phyloP scores from a whole-genome alignment of 2,888 invertebrate species.

The Yponomeuta evonymella region DNA sequence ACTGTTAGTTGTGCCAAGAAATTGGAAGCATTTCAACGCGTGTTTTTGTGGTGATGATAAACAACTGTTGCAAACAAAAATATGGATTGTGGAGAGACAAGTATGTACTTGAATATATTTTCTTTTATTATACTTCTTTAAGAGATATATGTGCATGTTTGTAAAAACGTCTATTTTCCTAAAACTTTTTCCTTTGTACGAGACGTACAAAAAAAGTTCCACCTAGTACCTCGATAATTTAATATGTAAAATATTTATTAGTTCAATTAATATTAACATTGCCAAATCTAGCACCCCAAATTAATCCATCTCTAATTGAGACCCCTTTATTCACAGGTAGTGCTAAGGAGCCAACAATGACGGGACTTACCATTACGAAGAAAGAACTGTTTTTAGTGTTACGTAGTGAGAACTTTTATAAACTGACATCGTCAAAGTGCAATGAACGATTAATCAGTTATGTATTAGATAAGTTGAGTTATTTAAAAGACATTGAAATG shows the following conservation, averaged over 20 bases:
- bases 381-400: constrained; percentile 3
- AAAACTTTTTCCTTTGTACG: constrained; percentile 1
- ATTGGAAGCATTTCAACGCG: constrained; percentile 9
- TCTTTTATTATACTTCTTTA: constrained; percentile 7
- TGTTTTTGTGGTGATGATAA: constrained; percentile 6
- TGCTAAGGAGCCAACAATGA: constrained; percentile 7
- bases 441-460: no score
- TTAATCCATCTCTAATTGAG: constrained; percentile 5
- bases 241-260: constrained; percentile 3
- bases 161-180: not conserved
- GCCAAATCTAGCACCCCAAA: constrained; percentile 3
- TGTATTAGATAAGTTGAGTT: not conserved
- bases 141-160: not conserved
- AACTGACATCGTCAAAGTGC: no score
- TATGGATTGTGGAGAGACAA: constrained; percentile 3
- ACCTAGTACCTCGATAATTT: constrained; percentile 6
- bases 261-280: not conserved
- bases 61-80: constrained; percentile 7
- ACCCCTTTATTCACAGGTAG: constrained; percentile 6
- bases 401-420: not conserved
- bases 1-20: constrained; percentile 7
- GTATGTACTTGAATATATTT: constrained; percentile 8
- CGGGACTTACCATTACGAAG: constrained; percentile 6
- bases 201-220: constrained; percentile 8
- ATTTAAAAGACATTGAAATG: not conserved